phyloP scores from a whole-genome alignment of 2,888 invertebrate genomes.

The Anorthoa munda region DNA sequence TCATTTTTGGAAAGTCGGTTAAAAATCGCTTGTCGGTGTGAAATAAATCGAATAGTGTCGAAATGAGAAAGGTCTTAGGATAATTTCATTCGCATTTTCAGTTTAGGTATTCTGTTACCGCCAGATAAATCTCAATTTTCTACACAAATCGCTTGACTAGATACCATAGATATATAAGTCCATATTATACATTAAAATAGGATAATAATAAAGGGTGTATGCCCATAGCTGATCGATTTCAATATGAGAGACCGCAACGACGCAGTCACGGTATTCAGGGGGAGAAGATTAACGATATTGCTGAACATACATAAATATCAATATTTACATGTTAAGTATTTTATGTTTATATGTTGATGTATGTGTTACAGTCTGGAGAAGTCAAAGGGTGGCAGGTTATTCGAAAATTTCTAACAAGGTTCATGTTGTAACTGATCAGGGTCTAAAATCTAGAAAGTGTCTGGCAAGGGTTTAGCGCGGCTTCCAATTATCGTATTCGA shows the following conservation, averaged over 20 bases:
- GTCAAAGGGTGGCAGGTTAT: constrained; percentile 7
- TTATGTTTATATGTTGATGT: constrained; percentile 13
- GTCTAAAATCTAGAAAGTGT: too few relatives aligned
- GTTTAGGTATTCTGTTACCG: not conserved
- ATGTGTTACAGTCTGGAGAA: constrained; percentile 20
- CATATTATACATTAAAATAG: constrained; percentile 14
- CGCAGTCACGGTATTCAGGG: constrained; percentile 62
- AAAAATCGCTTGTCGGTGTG: too few relatives aligned
- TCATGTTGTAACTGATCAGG: not conserved
- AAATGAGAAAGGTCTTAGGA: too few relatives aligned
- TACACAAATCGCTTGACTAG: not conserved
- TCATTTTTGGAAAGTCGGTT: too few relatives aligned
- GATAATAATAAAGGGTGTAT: constrained; percentile 70
- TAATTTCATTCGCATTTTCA: not conserved
- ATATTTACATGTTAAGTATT: constrained; percentile 61
- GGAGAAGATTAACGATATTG: constrained; percentile 67
- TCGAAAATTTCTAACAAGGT: not conserved
- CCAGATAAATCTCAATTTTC: constrained; percentile 2
- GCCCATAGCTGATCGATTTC: constrained; percentile 81
- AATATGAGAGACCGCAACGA: constrained; percentile 80
- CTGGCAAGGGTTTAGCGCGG: too few relatives aligned
- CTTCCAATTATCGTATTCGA: too few relatives aligned
- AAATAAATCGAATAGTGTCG: too few relatives aligned
- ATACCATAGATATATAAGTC: not conserved
- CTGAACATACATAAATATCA: constrained; percentile 68